A percentile compares a stretch with the other conserved stretches of the same genome.
Evolutionary conservation across 1,140 invertebrate species (phyloP).

Genomic region (Helicoverpa armigera): DNA sequence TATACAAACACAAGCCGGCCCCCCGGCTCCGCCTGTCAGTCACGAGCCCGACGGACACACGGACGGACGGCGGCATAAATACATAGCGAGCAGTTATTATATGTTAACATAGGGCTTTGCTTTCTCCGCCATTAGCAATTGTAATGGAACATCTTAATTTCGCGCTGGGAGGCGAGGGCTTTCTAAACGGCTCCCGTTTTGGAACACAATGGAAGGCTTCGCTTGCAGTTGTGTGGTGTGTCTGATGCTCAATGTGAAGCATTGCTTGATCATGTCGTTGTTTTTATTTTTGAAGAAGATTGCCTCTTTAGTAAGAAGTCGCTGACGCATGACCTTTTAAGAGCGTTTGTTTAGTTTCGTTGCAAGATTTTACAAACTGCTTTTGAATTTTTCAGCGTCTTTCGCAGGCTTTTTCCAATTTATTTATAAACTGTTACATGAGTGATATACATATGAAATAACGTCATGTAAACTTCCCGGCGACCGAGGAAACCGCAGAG

Average conservation of each 20-base stretch:
- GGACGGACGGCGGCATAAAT: constrained; percentile 26
- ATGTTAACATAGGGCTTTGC: constrained; percentile 35
- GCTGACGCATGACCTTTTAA: too few species aligned
- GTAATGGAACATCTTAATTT: constrained; percentile 42
- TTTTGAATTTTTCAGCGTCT: too few species aligned
- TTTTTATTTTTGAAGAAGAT: too few species aligned
- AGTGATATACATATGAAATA: too few species aligned
- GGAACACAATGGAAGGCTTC: constrained; percentile 15
- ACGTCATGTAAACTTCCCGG: too few species aligned
- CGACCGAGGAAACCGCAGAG: too few species aligned
- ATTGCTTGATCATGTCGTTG: neutral
- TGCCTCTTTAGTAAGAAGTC: too few species aligned
- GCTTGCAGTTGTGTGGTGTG: neutral
- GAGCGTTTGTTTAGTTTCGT: too few species aligned
- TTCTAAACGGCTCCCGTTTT: neutral
- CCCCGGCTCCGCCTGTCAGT: constrained; percentile 21
- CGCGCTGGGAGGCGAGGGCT: constrained; percentile 23
- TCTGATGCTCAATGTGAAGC: neutral
- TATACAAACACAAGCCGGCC: neutral
- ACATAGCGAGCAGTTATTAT: constrained; percentile 41
- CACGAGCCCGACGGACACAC: neutral
- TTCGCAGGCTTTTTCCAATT: too few species aligned
- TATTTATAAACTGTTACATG: too few species aligned
- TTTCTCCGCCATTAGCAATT: constrained; percentile 33
- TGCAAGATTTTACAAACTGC: too few species aligned